Conservation (phyloP, 2,113 vertebrate species). For the Pampusana beccarii region DNA sequence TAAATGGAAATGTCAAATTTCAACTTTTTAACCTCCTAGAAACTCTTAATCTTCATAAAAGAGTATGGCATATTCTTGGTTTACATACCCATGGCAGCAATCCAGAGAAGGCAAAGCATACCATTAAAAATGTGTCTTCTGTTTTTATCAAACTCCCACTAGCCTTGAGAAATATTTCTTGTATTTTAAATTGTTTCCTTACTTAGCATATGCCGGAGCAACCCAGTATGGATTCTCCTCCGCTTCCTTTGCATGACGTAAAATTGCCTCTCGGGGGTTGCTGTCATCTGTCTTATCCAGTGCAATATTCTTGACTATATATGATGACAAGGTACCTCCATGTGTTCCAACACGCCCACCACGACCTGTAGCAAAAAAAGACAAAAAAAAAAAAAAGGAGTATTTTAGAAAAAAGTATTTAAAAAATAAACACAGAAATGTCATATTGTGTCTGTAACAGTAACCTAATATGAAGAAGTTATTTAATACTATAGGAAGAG, state of each 20-base stretch:
- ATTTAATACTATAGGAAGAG: background rate
- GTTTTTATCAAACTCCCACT: background rate
- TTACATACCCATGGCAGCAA: background rate
- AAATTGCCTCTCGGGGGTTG: conserved; percentile 95
- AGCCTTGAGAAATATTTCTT: background rate
- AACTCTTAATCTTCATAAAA: background rate
- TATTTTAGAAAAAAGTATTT: background rate
- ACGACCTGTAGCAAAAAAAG: conserved; percentile 78
- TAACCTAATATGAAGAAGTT: background rate
- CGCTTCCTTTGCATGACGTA: conserved; percentile 91
- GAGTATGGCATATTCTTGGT: background rate
- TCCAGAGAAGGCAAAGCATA: background rate
- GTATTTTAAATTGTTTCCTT: conserved; percentile 57
- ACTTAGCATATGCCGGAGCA: conserved; percentile 91
- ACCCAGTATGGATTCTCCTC: conserved; percentile 95
- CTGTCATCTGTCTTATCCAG: conserved; percentile 96
- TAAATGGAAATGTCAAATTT: background rate
- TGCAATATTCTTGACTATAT: conserved; percentile 98
- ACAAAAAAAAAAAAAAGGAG: background rate
- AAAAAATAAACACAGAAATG: background rate
- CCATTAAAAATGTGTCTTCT: background rate
- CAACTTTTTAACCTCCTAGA: background rate
- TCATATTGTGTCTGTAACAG: background rate
- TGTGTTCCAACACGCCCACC: conserved; percentile 95
- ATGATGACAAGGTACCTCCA: conserved; percentile 93